Percentiles rank a stretch among this genome's conserved stretches.
These are phyloP conservation scores for Eira barbara DNA, from an alignment of 2,113 vertebrate genomes.

Conservation along the genomic window DNA sequence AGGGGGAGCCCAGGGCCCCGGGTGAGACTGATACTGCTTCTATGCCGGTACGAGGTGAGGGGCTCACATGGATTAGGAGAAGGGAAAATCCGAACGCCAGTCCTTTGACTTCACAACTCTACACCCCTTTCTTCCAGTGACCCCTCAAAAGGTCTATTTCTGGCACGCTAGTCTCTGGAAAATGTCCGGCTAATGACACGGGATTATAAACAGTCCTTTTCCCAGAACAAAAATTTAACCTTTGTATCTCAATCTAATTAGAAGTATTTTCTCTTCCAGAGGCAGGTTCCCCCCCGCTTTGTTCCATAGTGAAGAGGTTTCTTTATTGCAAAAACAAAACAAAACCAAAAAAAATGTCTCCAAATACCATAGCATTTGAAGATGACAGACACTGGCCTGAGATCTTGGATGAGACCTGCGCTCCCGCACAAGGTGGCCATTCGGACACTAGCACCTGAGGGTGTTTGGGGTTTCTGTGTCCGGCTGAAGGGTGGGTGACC, in stretches of 20 bases:
- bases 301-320: conserved; percentile 39
- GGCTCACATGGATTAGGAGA: not conserved
- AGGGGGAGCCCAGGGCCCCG: not conserved
- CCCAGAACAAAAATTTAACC: conserved; percentile 74
- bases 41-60: not conserved
- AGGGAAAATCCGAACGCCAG: not conserved
- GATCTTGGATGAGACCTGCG: not conserved
- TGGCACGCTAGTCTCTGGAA: conserved; percentile 68
- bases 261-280: conserved; percentile 64
- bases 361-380: not conserved
- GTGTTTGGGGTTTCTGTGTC: not conserved
- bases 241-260: conserved; percentile 72
- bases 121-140: conserved; percentile 52
- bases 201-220: conserved; percentile 72
- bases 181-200: conserved; percentile 71
- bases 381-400: not conserved
- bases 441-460: not conserved
- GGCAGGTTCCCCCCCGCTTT: conserved; percentile 37
- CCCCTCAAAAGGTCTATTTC: conserved; percentile 69
- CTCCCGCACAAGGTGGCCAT: not conserved
- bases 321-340: conserved; percentile 29
- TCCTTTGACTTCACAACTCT: conserved; percentile 31
- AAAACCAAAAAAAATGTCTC: not conserved
- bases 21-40: not conserved
- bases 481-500: not conserved